Evolutionary conservation across 2,888 invertebrate genomes (phyloP).

Genomic region (Acleris sparsana): DNA sequence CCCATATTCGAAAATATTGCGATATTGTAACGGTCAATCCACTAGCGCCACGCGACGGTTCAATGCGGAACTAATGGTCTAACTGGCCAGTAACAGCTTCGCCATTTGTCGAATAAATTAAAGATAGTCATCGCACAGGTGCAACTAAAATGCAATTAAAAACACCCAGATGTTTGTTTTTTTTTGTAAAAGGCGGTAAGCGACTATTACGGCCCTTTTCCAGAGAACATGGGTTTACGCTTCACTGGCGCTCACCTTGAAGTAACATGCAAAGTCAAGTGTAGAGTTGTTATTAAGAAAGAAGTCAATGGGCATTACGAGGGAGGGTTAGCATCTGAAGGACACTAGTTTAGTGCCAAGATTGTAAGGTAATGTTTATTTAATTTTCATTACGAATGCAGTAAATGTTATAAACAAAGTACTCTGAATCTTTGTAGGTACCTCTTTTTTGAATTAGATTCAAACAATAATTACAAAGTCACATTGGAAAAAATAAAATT

Average conservation of each 20-base stretch:
- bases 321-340: too few species aligned
- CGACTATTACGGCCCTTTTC: background rate
- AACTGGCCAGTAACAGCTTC: constrained; percentile 26
- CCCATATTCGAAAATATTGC: too few species aligned
- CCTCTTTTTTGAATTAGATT: too few species aligned
- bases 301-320: background rate
- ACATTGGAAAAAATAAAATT: too few species aligned
- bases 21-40: too few species aligned
- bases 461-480: too few species aligned
- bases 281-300: background rate
- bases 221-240: background rate
- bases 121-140: constrained; percentile 52
- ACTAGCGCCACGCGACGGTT: background rate
- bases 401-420: too few species aligned
- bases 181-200: constrained; percentile 24
- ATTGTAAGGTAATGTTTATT: too few species aligned
- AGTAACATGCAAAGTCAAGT: background rate
- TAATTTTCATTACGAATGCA: too few species aligned
- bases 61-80: constrained; percentile 5
- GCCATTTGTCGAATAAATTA: constrained; percentile 43
- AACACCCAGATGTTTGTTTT: constrained; percentile 43
- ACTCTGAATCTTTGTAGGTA: too few species aligned
- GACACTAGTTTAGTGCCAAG: too few species aligned
- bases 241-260: background rate
- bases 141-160: constrained; percentile 45